Base-by-base conservation (phyloP, 2,797 vertebrate species). In the Lagodon rhomboides region DNA sequence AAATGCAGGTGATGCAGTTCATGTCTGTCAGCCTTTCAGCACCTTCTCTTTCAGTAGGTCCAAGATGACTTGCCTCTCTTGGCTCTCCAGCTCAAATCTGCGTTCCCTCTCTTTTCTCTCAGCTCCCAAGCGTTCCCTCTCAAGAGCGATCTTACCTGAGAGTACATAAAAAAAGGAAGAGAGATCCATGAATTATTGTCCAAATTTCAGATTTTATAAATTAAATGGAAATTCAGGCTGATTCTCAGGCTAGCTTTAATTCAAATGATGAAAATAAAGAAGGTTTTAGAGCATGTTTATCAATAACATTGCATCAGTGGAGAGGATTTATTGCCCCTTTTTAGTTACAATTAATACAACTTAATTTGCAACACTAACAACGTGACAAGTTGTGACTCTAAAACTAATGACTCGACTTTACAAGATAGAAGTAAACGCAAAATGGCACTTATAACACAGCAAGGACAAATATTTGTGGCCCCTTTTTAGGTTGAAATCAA, bases 11-110 rank as follows among this genome's bases (percentile, higher is more conserved):
- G 64, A 38, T 43, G 16, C 10, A 47, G 34, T 30, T 64, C 59
- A 51, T 66, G 15, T 43, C 65, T 15, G n/a, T 93, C 87, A 94
- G 53, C 88, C 85, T 76, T 94, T 95, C 64, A 95, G 86, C 79
- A 95, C 94, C 79, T 95, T 96, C 61, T 95, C 94, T 83, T 95
- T 95, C 2, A 96, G 84, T 76, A 96, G 91, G 76, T 96, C 94
- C 67, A 96, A 76, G 80, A 96, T 95, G 71, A 96, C 95, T 89
- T 95, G 95, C 67, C 95, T 93, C 89, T 96, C 95, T 73, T 95
- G 95, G 73, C 95, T 96, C 91, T 95, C 95, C 61, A 96, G 90
- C 80, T 95, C 95, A 79, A 96, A 96, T 27, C 95, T 90, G 15
- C 91, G 85, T 79, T 95, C 95, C 51, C 94, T 90, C 78, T 96